Base-by-base conservation (phyloP, 2,113 vertebrate species). In the Nettapus auritus region DNA sequence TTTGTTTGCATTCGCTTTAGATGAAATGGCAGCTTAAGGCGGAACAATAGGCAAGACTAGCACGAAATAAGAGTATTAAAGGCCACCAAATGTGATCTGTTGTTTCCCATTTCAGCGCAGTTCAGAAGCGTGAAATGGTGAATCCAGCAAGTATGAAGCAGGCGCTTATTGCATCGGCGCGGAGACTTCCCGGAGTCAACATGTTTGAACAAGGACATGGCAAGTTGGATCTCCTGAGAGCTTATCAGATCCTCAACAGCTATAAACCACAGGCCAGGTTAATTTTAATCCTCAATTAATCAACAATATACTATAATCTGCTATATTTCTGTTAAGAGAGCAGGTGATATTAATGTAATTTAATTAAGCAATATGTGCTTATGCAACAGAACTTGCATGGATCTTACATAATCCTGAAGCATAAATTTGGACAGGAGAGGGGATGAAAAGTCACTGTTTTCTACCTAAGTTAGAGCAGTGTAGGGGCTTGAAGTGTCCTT, bases 171-270 rank as follows among this genome's bases (percentile, higher is more conserved):
- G 99, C 99, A 0, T 99, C 99, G 0, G 99, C 99, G 19, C 99
- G 99, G 73, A 97, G 99, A 62, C 98, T 99, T 86, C 99, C 99
- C 4, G 99, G 99, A 12, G 99, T 99, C 93, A 99, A 99, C 97
- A 99, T 99, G 99, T 99, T 99, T 88, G 99, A 99, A 78, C 99
- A 99, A 96, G 99, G 99, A 62, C 99, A 99, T 13, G 99, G 99
- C 87, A 99, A 99, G 86, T 97, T 99, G 70, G 99, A 99, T 96
- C 98, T 99, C 42, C 98, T 99, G 56, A 92, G 99, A 91, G 99
- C 99, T 84, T 99, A 99, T 94, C 99, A 99, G 98, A 98, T 99
- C 87, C 99, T 99, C 92, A 99, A 98, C 97, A 99, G 99, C 97
- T 99, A 99, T 97, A 99, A 98, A 82, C 99, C 99, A 9, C 99